Conservation (phyloP, 2,797 vertebrate species). For the Gambusia yucatana region DNA sequence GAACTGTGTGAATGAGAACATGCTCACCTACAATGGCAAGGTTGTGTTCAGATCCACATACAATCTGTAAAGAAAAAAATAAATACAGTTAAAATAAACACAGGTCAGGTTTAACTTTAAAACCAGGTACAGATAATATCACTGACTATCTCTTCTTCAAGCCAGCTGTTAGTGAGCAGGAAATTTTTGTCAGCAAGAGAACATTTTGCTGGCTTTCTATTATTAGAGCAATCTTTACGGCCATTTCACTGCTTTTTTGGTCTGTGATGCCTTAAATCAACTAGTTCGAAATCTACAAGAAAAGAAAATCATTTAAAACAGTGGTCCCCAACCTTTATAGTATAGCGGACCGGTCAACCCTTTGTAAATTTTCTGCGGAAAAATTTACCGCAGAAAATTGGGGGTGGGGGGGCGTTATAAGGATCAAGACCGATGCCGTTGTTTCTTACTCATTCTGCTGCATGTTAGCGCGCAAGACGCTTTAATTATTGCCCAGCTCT, state of each 20-base stretch:
- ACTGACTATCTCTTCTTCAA: background rate
- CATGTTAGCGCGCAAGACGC: too few species aligned
- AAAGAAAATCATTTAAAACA: background rate
- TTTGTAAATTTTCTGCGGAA: too few species aligned
- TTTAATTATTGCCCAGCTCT: background rate
- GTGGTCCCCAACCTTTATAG: too few species aligned
- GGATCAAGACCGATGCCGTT: too few species aligned
- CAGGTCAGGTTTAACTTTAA: slow-evolving; percentile 14
- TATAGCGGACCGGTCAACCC: too few species aligned
- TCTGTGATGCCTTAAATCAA: background rate
- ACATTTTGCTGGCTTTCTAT: background rate
- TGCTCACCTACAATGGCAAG: slow-evolving; percentile 91
- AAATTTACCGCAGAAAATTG: too few species aligned
- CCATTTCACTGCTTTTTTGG: background rate
- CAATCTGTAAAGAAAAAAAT: slow-evolving; percentile 80
- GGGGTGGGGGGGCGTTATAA: too few species aligned
- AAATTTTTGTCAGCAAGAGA: background rate
- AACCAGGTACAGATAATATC: background rate
- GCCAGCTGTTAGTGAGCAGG: background rate
- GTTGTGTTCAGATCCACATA: slow-evolving; percentile 95
- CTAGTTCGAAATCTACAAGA: background rate
- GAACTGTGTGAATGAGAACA: slow-evolving; percentile 5
- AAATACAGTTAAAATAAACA: slow-evolving; percentile 20
- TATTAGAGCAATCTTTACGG: background rate
- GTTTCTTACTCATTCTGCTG: too few species aligned